These are phyloP conservation scores for Papilio glaucus DNA, from an alignment of 1,140 invertebrate genomes.

Conservation along the genomic window DNA sequence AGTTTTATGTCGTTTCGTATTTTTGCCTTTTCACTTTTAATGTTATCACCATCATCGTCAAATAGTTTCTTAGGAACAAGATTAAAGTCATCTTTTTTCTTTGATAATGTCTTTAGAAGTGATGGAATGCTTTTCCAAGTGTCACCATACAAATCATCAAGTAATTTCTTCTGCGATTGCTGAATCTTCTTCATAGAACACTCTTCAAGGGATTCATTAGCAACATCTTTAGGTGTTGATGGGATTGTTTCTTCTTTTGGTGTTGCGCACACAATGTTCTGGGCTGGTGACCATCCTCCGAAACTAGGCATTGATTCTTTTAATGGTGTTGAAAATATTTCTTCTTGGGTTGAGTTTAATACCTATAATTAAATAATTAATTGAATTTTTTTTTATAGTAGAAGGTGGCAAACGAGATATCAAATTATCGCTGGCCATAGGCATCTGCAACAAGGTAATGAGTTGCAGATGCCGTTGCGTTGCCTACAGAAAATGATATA, in stretches of 20 bases:
- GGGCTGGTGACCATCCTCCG: conserved; percentile 73
- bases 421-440: too few relatives aligned
- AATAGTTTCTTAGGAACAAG: conserved; percentile 69
- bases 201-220: conserved; percentile 65
- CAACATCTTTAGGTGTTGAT: conserved; percentile 65
- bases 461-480: too few relatives aligned
- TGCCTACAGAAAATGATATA: too few relatives aligned
- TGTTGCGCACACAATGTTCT: conserved; percentile 68
- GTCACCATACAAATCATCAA: conserved; percentile 72
- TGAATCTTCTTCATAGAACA: conserved; percentile 74
- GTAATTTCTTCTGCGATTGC: conserved; percentile 69
- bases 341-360: conserved; percentile 56
- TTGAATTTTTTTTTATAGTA: too few relatives aligned
- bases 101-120: conserved; percentile 62
- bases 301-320: conserved; percentile 59
- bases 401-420: too few relatives aligned
- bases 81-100: conserved; percentile 57
- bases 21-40: conserved; percentile 70
- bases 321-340: conserved; percentile 45
- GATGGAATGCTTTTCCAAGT: conserved; percentile 73
- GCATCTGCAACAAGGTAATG: too few relatives aligned
- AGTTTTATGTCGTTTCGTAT: conserved; percentile 54
- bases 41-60: conserved; percentile 55
- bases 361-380: conserved; percentile 34
- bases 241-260: conserved; percentile 62